Evolutionary conservation across 2,888 invertebrate genomes (phyloP).

Genomic region (Gibbula magus): DNA sequence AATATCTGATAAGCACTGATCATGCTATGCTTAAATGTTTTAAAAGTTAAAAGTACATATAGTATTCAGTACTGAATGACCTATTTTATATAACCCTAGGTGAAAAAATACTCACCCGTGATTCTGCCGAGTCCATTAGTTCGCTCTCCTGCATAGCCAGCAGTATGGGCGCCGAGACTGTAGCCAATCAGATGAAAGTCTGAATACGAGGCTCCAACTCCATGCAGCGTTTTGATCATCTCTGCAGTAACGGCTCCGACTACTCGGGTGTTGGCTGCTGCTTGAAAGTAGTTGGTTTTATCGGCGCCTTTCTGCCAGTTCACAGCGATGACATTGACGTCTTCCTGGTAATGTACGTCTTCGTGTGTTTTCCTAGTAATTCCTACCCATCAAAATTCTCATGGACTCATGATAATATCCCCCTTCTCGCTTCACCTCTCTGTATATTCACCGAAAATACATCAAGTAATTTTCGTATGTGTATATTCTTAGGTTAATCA

Average conservation of each 20-base stretch:
- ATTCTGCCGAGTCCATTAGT: constrained; percentile 68
- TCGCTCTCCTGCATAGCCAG: constrained; percentile 88
- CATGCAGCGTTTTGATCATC: constrained; percentile 40
- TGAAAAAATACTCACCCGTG: constrained; percentile 56
- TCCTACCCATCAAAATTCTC: too few species aligned
- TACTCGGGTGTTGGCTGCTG: constrained; percentile 91
- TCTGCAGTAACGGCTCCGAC: constrained; percentile 79
- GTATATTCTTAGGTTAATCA: too few species aligned
- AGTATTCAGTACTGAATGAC: too few species aligned
- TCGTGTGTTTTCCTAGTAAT: too few species aligned
- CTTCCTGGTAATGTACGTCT: constrained; percentile 35
- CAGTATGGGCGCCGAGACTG: constrained; percentile 90
- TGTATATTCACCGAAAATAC: too few species aligned
- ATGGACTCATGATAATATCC: too few species aligned
- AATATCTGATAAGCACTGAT: neutral
- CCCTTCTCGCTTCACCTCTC: too few species aligned
- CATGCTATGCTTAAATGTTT: too few species aligned
- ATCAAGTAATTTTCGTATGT: too few species aligned
- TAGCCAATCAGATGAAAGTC: constrained; percentile 82
- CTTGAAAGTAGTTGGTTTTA: constrained; percentile 83
- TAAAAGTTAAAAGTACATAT: too few species aligned
- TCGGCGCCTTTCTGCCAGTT: constrained; percentile 56
- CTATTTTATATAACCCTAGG: too few species aligned
- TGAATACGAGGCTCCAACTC: constrained; percentile 32
- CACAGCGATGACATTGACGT: constrained; percentile 56